These are phyloP conservation scores for Semotilus atromaculatus DNA, from an alignment of 2,797 vertebrate genomes.

Conservation along the genomic window DNA sequence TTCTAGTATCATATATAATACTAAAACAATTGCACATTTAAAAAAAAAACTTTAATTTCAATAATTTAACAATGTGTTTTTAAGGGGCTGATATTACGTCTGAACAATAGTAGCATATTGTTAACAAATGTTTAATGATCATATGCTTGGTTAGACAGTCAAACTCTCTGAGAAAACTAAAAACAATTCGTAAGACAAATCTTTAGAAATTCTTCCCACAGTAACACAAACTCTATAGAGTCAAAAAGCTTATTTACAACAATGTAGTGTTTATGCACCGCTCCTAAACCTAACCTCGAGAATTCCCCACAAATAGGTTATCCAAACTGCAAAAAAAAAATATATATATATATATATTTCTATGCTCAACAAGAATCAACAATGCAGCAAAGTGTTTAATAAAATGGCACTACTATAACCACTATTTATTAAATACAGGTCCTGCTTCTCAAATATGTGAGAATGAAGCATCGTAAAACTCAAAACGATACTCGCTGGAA, in stretches of 20 bases:
- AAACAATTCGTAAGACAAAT: slow-evolving; percentile 11
- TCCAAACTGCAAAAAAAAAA: background rate
- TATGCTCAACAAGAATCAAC: background rate
- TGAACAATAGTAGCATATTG: slow-evolving; percentile 18
- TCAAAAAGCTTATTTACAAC: slow-evolving; percentile 18
- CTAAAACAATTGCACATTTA: slow-evolving; percentile 23
- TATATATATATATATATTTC: too few species aligned
- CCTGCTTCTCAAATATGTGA: slow-evolving; percentile 33
- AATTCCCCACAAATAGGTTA: background rate
- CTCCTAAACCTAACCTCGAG: slow-evolving; percentile 13
- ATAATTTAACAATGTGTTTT: slow-evolving; percentile 16
- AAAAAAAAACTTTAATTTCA: background rate
- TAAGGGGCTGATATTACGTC: background rate
- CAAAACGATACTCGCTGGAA: slow-evolving; percentile 22
- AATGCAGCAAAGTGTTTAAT: slow-evolving; percentile 1
- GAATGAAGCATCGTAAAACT: slow-evolving; percentile 1
- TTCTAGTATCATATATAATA: slow-evolving; percentile 33
- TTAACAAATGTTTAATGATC: slow-evolving; percentile 14
- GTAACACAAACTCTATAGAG: slow-evolving; percentile 8
- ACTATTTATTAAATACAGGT: background rate
- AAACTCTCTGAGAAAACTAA: slow-evolving; percentile 13
- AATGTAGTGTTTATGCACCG: slow-evolving; percentile 9
- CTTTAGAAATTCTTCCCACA: slow-evolving; percentile 27
- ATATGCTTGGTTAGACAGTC: slow-evolving; percentile 31
- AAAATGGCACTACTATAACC: slow-evolving; percentile 3